Evolutionary conservation across 2,113 vertebrate genomes (phyloP).

Genomic region (Rynchops niger): DNA sequence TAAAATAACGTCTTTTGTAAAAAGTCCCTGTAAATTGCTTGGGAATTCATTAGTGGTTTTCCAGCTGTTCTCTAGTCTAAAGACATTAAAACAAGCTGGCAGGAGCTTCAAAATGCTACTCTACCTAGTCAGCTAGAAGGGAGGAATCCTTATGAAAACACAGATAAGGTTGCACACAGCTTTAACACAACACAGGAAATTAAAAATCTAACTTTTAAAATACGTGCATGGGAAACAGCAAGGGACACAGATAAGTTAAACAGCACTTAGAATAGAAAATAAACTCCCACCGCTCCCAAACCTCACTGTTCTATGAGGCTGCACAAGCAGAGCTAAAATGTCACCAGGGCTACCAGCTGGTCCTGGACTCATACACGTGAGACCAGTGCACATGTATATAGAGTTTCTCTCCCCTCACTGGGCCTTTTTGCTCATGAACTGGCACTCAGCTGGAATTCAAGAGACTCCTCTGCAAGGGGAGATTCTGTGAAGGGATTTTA

Average conservation of each 20-base stretch:
- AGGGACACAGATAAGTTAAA: neutral
- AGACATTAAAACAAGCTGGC: slow-evolving; percentile 3
- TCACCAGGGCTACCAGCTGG: slow-evolving; percentile 29
- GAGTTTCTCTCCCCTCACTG: neutral
- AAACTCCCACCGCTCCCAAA: neutral
- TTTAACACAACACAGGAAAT: slow-evolving; percentile 67
- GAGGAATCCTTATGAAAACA: slow-evolving; percentile 66
- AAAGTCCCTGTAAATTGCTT: slow-evolving; percentile 11
- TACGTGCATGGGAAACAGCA: neutral
- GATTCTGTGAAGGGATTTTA: neutral
- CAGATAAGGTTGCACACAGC: slow-evolving; percentile 17
- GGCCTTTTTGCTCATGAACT: neutral
- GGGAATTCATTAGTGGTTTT: slow-evolving; percentile 23
- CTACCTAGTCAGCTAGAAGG: slow-evolving; percentile 11
- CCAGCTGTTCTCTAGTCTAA: slow-evolving; percentile 45
- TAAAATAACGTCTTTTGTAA: neutral
- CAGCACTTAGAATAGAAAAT: neutral
- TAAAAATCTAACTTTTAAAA: slow-evolving; percentile 38
- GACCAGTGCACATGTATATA: neutral
- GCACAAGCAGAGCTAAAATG: slow-evolving; percentile 33
- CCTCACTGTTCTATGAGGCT: neutral
- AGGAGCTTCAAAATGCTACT: slow-evolving; percentile 28
- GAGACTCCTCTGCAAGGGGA: neutral
- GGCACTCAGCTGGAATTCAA: neutral
- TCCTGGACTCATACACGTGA: neutral